Conservation (phyloP, 2,797 vertebrate genomes). For the Myiotriccus ornatus region DNA sequence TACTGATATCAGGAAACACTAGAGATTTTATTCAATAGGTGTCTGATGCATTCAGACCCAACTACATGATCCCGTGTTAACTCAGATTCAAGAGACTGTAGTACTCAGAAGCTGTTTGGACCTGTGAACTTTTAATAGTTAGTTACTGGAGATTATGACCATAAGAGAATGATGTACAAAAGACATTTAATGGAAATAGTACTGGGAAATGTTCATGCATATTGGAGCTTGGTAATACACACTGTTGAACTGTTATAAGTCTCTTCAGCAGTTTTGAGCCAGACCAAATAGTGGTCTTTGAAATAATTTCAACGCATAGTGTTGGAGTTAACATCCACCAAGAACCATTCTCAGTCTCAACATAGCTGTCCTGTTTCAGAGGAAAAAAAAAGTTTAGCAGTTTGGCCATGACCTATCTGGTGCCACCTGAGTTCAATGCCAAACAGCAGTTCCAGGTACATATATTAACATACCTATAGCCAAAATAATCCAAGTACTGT, state of each 20-base stretch:
- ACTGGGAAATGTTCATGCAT: not conserved
- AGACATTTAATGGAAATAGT: not conserved
- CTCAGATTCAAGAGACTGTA: not conserved
- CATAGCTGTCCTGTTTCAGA: not conserved
- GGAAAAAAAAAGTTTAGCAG: not conserved
- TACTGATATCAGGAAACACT: not conserved
- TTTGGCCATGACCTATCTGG: not conserved
- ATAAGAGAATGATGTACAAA: not conserved
- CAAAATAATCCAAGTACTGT: constrained; percentile 26
- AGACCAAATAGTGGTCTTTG: not conserved
- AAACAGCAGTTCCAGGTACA: not conserved
- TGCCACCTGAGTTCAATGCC: not conserved
- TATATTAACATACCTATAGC: not conserved
- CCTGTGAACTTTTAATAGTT: not conserved
- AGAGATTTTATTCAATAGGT: not conserved
- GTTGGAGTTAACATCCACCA: not conserved
- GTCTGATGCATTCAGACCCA: not conserved
- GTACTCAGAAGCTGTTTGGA: not conserved
- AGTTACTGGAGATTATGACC: not conserved
- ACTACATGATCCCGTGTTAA: not conserved
- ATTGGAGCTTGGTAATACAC: not conserved
- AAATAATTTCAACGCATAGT: not conserved
- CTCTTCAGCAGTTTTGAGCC: not conserved
- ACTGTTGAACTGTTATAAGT: not conserved
- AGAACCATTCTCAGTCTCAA: not conserved